Evolutionary conservation across 2,797 vertebrate species (phyloP).

Genomic region (Sebastes cheni): DNA sequence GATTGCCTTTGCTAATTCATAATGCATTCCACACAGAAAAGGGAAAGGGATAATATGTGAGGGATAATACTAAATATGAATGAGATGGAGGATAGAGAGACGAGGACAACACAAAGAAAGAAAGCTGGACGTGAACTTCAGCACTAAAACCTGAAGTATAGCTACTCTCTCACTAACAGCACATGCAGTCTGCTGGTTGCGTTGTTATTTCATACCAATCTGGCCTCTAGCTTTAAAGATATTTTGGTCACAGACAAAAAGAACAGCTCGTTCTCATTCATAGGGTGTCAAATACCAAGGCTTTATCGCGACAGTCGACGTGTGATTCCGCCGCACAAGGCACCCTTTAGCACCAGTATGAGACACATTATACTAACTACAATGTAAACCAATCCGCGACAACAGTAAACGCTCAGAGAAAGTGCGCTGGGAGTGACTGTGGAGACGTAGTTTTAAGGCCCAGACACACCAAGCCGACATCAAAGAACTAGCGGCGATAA

Average conservation of each 20-base stretch:
- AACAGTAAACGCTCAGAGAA: too few species aligned
- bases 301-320: too few species aligned
- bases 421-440: too few species aligned
- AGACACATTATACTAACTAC: too few species aligned
- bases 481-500: too few species aligned
- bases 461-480: too few species aligned
- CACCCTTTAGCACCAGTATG: too few species aligned
- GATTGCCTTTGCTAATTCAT: background rate
- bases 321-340: too few species aligned
- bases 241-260: background rate
- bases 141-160: background rate
- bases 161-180: background rate
- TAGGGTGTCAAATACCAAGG: too few species aligned
- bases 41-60: background rate
- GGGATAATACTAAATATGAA: background rate
- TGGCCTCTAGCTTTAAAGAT: background rate
- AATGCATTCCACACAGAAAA: background rate
- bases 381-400: too few species aligned
- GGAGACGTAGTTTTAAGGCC: background rate
- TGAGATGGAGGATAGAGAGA: background rate
- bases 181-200: too few species aligned
- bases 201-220: background rate
- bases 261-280: too few species aligned
- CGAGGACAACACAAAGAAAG: background rate
- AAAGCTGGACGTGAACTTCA: slow-evolving; percentile 9